Base-by-base conservation (phyloP, 2,113 vertebrate genomes). In the Nerophis ophidion region DNA sequence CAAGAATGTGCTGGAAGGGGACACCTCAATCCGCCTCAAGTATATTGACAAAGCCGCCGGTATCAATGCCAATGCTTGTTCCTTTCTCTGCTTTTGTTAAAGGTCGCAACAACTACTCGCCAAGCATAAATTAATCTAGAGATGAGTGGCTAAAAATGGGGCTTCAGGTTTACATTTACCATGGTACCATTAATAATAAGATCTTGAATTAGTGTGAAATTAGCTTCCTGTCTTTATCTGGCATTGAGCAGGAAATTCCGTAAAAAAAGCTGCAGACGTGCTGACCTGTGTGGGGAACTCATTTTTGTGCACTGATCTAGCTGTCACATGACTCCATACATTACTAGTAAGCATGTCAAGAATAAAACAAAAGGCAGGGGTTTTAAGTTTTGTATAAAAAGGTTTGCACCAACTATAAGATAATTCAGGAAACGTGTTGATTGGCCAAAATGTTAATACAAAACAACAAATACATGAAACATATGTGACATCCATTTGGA, bases 1-100 rank as follows among this genome's bases (percentile, higher is more conserved):
- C 33, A 45, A 48, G 70, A 64, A 63, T 59, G 58, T 65, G 61
- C 55, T 72, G 81, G 73, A 72, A 81, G 61, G 42, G 52, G 71
- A 53, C 49, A 48, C 57, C 60, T 63, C 48, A 60, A 66, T 63
- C 42, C 38, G 44, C 60, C 44, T 70, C 34, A 48, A 57, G 26
- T 47, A 48, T 55, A 66, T 51, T 58, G 70, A 72, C 53, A 63
- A 85, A 78, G 76, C 47, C 71, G 59, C 47, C 56, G 62, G 36
- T n/a, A 50, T 63, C 47, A 17, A 48, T 17, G 40, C 68, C 59
- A 72, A 53, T 16, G 36, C 1, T 0, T 6, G 36, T 57, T 38
- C 15, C 10, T 55, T 46, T 17, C 40, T 68, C 50, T 63, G 48
- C 54, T 63, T 44, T 60, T 56, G 53, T 61, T 35, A 54, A 53